Evolutionary conservation across 2,797 vertebrate genomes (phyloP), one percentile per base, ranked within the genome.

Genomic region (Jordanella pulchra): DNA sequence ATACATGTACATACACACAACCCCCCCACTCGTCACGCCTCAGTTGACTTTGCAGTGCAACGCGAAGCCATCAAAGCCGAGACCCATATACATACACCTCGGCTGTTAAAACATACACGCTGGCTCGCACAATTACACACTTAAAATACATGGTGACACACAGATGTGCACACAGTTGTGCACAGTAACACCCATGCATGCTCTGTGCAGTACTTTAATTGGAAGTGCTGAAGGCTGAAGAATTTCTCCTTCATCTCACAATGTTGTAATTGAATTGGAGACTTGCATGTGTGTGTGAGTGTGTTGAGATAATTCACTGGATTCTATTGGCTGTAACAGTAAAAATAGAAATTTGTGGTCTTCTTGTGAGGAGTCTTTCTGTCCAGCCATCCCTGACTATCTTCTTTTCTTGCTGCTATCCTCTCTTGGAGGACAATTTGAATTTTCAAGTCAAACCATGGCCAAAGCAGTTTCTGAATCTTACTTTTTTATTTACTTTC

Each of bases 201-300:
- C 87, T 77, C 86, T 64, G 83, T 82, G 79, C 60, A 0, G 84
- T 77, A 72, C 84, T 90, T 92, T 92, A 93, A 92, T 93, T 93
- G 91, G 92, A 92, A 92, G 83, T 92, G 92, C 92, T 92, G 91
- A 91, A 92, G 91, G 92, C 92, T 90, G 91, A 89, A 91, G 82
- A 92, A 92, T 89, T 92, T 92, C 90, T 87, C 89, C 92, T 93
- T 93, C 92, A 92, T 93, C 91, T 92, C 90, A 91, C 90, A 88
- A 91, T 88, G 84, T 84, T 90, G 90, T 93, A 93, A 93, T 93
- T 93, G 91, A 93, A 93, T 93, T 89, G 86, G 87, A 90, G 90
- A 85, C 75, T 50, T 75, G 80, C 77, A 84, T 69, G 71, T 75
- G 72, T 72, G 72, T 66, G 74, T 60, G 73, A 48, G 69, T 67